These are phyloP conservation scores for Amphiprion clarkii DNA, from an alignment of 2,797 vertebrate species.

Conservation along the genomic window DNA sequence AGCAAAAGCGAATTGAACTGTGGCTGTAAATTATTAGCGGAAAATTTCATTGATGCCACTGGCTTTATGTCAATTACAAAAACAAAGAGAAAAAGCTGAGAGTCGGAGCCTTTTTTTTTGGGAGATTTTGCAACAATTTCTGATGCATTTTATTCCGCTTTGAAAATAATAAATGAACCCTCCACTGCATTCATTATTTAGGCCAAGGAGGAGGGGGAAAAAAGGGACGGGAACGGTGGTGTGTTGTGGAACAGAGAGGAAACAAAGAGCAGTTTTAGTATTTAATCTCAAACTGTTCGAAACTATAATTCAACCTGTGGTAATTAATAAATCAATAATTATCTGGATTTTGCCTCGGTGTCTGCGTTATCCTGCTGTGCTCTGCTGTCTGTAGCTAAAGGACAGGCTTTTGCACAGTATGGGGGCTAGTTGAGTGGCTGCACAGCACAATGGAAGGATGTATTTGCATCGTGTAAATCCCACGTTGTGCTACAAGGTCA, in stretches of 20 bases:
- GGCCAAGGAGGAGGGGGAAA: neutral
- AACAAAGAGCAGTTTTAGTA: neutral
- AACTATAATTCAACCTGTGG: slow-evolving; percentile 6
- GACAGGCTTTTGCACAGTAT: slow-evolving; percentile 45
- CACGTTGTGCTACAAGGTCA: slow-evolving; percentile 40
- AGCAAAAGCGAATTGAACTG: slow-evolving; percentile 35
- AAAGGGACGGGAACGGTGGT: neutral
- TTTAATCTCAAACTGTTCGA: neutral
- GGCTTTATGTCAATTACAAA: neutral
- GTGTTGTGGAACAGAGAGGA: neutral
- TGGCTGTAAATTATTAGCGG: slow-evolving; percentile 18
- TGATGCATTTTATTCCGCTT: neutral
- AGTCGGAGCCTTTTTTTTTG: neutral
- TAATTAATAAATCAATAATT: slow-evolving; percentile 44
- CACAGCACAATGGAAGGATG: slow-evolving; percentile 23
- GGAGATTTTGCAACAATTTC: neutral
- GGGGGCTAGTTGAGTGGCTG: slow-evolving; percentile 12
- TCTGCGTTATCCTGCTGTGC: slow-evolving; percentile 26
- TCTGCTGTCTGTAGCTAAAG: slow-evolving; percentile 41
- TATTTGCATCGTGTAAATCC: slow-evolving; percentile 12
- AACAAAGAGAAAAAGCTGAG: neutral
- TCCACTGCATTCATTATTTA: neutral
- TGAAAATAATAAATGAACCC: slow-evolving; percentile 1
- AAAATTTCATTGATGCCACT: neutral
- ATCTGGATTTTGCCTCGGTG: slow-evolving; percentile 5